These are phyloP conservation scores for Scaptomyza pallida DNA, from an alignment of 1,140 invertebrate genomes.

Conservation along the genomic window DNA sequence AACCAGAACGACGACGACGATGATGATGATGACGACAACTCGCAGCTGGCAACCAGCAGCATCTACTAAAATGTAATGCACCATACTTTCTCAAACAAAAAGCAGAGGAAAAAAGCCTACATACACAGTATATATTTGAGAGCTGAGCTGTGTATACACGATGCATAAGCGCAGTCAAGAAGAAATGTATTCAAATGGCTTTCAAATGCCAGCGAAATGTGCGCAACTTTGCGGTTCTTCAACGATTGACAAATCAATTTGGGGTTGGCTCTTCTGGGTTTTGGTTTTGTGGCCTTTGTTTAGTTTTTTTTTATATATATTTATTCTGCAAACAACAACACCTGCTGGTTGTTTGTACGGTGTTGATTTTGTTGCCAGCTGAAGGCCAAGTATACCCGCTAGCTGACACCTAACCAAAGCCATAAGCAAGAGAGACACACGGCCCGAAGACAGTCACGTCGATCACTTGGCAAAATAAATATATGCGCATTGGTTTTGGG, in stretches of 20 bases:
- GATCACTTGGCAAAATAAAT: constrained; percentile 76
- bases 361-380: constrained; percentile 34
- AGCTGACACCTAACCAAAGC: constrained; percentile 54
- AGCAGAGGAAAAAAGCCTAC: no score
- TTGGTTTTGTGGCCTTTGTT: constrained; percentile 49
- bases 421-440: constrained; percentile 23
- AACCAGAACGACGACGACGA: constrained; percentile 35
- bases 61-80: constrained; percentile 58
- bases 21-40: constrained; percentile 44
- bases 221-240: constrained; percentile 71
- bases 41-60: constrained; percentile 60
- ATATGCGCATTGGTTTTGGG: constrained; percentile 69
- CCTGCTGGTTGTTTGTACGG: constrained; percentile 72
- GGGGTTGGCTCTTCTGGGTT: constrained; percentile 60
- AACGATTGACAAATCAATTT: constrained; percentile 80
- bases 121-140: constrained; percentile 35
- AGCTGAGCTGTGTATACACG: constrained; percentile 28
- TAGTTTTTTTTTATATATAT: no score
- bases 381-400: constrained; percentile 54
- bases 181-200: constrained; percentile 78
- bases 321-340: constrained; percentile 51
- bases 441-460: constrained; percentile 61
- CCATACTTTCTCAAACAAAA: constrained; percentile 63
- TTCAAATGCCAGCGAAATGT: constrained; percentile 78
- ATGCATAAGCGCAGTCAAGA: constrained; percentile 23